A percentile compares a stretch with the other conserved stretches of the same genome.
phyloP scores from a whole-genome alignment of 2,113 vertebrate genomes.

The Sorex fumeus region DNA sequence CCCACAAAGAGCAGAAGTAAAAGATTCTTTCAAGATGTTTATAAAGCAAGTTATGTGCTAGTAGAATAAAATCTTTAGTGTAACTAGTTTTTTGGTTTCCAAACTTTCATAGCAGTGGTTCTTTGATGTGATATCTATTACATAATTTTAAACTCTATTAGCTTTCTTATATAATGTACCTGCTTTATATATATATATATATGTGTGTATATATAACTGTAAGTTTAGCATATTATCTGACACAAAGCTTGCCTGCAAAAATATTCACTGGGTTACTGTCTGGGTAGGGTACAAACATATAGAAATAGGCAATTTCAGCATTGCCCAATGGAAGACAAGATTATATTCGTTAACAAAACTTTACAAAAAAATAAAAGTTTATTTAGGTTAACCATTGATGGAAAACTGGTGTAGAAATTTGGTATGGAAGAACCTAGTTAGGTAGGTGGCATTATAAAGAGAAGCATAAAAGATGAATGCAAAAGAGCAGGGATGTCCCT shows the following conservation, averaged over 20 bases:
- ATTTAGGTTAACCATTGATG: background rate
- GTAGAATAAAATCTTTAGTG: background rate
- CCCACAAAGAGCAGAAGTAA: too few species aligned
- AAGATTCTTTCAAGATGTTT: background rate
- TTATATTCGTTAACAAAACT: background rate
- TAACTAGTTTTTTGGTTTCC: background rate
- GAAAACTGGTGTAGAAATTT: background rate
- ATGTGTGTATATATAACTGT: too few species aligned
- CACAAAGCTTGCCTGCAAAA: background rate
- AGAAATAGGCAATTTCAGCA: background rate
- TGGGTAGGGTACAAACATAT: background rate
- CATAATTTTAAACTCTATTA: slow-evolving; percentile 33
- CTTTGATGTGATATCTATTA: background rate
- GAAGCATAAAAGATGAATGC: background rate
- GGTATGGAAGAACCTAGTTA: background rate
- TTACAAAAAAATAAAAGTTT: background rate
- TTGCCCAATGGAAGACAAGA: background rate
- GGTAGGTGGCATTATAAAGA: background rate
- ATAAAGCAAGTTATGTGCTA: background rate
- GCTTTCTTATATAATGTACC: too few species aligned
- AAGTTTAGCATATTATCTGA: background rate
- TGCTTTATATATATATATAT: too few species aligned
- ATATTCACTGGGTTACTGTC: background rate
- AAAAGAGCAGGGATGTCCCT: background rate
- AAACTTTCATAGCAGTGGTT: background rate